Evolutionary conservation across 2,888 invertebrate genomes (phyloP).

Genomic region (Drosophila gaucha): DNA sequence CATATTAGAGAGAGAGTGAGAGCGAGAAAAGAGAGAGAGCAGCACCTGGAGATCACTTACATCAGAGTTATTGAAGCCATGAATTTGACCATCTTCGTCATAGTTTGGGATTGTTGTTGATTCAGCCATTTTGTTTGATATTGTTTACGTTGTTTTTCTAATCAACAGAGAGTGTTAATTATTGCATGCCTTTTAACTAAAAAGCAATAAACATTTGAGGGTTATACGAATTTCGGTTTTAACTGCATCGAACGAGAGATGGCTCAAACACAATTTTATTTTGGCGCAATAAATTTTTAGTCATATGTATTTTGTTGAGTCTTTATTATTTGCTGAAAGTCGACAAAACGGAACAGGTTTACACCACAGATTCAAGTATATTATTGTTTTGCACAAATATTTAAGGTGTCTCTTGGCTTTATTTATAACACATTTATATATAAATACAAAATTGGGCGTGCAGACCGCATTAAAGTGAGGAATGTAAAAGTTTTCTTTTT

Average conservation of each 20-base stretch:
- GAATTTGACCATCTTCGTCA: constrained; percentile 80
- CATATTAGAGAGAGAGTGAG: neutral
- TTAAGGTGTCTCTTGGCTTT: neutral
- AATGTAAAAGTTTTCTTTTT: constrained; percentile 20
- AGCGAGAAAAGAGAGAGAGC: neutral
- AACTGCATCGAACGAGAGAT: constrained; percentile 62
- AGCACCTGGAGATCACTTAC: constrained; percentile 67
- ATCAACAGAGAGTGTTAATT: constrained; percentile 58
- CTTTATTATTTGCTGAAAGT: constrained; percentile 6
- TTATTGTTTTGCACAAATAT: constrained; percentile 5
- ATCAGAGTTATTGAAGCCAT: constrained; percentile 81
- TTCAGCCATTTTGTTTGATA: constrained; percentile 65
- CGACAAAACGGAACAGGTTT: constrained; percentile 37
- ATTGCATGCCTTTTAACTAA: constrained; percentile 59
- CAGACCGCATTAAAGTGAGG: constrained; percentile 1
- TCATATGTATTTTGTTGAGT: neutral
- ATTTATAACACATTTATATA: constrained; percentile 6
- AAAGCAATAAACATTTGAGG: constrained; percentile 44
- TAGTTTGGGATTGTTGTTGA: constrained; percentile 54
- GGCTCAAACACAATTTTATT: constrained; percentile 26
- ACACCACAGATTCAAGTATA: neutral
- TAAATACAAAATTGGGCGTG: constrained; percentile 12
- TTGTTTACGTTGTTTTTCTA: constrained; percentile 37
- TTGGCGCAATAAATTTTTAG: constrained; percentile 34
- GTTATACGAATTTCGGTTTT: constrained; percentile 33